Evolutionary conservation across 2,888 invertebrate species (phyloP), one percentile per base, ranked within the genome.

Genomic region (Diachrysia chrysitis): DNA sequence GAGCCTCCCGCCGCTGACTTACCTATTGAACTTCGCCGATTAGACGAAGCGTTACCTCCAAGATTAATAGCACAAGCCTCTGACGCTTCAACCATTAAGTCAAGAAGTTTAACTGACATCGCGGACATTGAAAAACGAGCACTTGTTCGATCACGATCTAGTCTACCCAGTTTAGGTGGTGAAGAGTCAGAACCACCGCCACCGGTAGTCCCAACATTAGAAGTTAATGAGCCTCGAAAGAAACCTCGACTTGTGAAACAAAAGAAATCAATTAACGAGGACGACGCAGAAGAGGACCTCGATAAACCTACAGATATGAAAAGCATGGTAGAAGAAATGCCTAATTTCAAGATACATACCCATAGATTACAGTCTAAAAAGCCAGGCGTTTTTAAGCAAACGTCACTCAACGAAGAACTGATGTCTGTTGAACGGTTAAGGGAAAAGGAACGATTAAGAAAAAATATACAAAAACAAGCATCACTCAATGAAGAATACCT

Each of bases 401-500:
- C 98, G 75, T 98, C 98, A 1, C 96, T 98, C 71, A 98, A 98
- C 86, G 98, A 98, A 88, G 98, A 98, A 88, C 93, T 98, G 16
- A 98, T 98, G 97, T 98, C 98, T 2, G 97, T 97, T n/a, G 98
- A 98, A 83, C 95, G 98, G 64, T 91, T 98, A 83, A 94, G 97
- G 71, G 98, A 98, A 88, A 98, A 98, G 84, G 98, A 98, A 87
- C 96, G 96, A 58, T 96, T 98, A 21, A 96, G 98, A 67, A 97
- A 97, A 85, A 97, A 98, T 85, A 98, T 98, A 78, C 98, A 98
- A 88, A 98, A 98, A 87, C 98, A 98, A 92, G 98, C 98, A 25
- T 98, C 98, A 7, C 93, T 98, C 16, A 98, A 98, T 87, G 98
- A 98, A 89, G 98, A 98, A 70, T 96, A 98, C 70, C 96, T 98